Evolutionary conservation across 2,113 vertebrate species (phyloP).

Genomic region (Nothobranchius furzeri): DNA sequence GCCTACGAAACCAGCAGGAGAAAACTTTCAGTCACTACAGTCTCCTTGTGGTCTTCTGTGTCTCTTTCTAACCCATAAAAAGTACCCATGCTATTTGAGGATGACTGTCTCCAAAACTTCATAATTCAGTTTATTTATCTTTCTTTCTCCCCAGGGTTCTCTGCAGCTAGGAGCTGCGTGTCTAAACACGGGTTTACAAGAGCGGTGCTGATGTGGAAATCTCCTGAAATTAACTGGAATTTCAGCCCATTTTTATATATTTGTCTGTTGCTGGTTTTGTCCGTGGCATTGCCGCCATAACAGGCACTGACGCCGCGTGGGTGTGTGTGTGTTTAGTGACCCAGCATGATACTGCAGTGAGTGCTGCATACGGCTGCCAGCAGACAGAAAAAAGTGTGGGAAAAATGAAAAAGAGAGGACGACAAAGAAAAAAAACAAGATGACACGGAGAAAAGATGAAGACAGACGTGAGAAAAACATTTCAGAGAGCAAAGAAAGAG

Average conservation of each 20-base stretch:
- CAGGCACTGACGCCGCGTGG: constrained; percentile 71
- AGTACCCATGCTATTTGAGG: constrained; percentile 60
- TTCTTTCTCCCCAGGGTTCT: constrained; percentile 63
- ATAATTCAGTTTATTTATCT: constrained; percentile 70
- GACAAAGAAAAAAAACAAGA: neutral
- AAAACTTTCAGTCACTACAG: constrained; percentile 24
- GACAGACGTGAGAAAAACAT: neutral
- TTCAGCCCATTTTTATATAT: constrained; percentile 68
- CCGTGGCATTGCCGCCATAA: constrained; percentile 63
- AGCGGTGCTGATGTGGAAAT: constrained; percentile 68
- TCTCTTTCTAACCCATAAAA: constrained; percentile 61
- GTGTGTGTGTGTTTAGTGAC: constrained; percentile 57
- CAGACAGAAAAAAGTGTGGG: constrained; percentile 64
- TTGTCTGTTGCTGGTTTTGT: constrained; percentile 71
- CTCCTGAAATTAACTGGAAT: constrained; percentile 70
- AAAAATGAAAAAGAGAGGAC: constrained; percentile 41
- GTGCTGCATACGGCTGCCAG: constrained; percentile 62
- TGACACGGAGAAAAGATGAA: constrained; percentile 2
- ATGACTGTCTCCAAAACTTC: constrained; percentile 52
- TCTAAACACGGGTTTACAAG: constrained; percentile 64
- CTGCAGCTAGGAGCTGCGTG: constrained; percentile 49
- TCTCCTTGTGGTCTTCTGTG: constrained; percentile 30
- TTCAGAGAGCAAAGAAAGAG: neutral
- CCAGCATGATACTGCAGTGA: constrained; percentile 66
- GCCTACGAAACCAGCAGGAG: constrained; percentile 24